These are phyloP conservation scores for Amniataba percoides DNA, from an alignment of 2,797 vertebrate species.

Conservation along the genomic window DNA sequence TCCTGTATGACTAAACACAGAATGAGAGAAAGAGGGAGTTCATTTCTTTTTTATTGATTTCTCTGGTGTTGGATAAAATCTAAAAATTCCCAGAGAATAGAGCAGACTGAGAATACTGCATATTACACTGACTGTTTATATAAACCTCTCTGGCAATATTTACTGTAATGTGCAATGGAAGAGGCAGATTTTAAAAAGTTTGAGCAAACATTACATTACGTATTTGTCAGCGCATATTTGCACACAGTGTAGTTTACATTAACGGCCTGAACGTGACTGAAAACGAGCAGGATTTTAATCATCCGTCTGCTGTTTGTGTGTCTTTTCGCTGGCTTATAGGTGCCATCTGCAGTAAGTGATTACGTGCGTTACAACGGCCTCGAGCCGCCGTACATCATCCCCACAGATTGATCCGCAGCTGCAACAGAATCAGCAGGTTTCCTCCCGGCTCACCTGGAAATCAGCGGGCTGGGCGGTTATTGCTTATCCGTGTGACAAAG, in stretches of 20 bases:
- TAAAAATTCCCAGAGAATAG: not conserved
- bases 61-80: not conserved
- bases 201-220: not conserved
- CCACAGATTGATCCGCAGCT: constrained; percentile 63
- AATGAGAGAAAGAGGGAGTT: not conserved
- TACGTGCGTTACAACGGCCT: constrained; percentile 43
- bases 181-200: not conserved
- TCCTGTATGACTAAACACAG: not conserved
- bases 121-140: too few relatives aligned
- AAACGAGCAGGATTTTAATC: constrained; percentile 6
- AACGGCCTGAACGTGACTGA: not conserved
- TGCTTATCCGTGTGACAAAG: constrained; percentile 57
- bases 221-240: not conserved
- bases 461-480: constrained; percentile 36
- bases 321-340: constrained; percentile 29
- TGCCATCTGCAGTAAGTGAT: constrained; percentile 62
- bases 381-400: constrained; percentile 52
- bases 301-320: constrained; percentile 26
- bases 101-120: not conserved
- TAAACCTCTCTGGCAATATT: not conserved
- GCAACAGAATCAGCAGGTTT: constrained; percentile 67
- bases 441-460: constrained; percentile 48
- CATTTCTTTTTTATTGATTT: not conserved
- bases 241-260: not conserved
- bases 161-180: not conserved